Conservation (phyloP, 2,888 invertebrate species). For the Torymus auratus region DNA sequence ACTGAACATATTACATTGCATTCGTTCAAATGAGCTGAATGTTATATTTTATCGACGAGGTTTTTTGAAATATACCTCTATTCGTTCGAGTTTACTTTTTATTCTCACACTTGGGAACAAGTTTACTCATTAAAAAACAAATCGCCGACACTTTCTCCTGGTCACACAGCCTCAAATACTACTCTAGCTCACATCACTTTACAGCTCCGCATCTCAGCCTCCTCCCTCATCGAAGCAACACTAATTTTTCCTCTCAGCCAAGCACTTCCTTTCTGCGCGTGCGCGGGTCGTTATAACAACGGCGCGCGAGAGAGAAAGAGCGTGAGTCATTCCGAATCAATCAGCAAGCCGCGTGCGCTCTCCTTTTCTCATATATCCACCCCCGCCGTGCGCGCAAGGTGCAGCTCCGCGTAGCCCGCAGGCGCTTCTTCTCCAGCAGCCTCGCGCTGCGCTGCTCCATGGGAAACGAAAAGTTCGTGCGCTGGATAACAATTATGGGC, state of each 20-base stretch:
- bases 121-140: no score
- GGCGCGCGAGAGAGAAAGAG: slow-evolving; percentile 23
- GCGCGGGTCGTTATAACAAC: slow-evolving; percentile 42
- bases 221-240: not conserved
- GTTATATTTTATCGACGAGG: no score
- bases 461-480: slow-evolving; percentile 30
- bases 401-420: slow-evolving; percentile 1
- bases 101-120: no score
- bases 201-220: not conserved
- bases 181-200: no score
- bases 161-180: no score
- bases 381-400: slow-evolving; percentile 6
- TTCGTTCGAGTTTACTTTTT: no score
- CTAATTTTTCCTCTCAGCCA: not conserved
- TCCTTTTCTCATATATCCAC: slow-evolving; percentile 12
- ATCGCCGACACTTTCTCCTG: no score
- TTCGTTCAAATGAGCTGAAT: no score
- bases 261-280: not conserved
- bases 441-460: slow-evolving; percentile 1
- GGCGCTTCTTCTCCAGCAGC: not conserved
- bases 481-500: slow-evolving; percentile 44
- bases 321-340: slow-evolving; percentile 64
- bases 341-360: slow-evolving; percentile 42
- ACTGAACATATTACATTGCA: no score
- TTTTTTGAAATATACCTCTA: no score